Conservation (phyloP, 1,140 invertebrate species). For the Hypsibius dujardini region DNA sequence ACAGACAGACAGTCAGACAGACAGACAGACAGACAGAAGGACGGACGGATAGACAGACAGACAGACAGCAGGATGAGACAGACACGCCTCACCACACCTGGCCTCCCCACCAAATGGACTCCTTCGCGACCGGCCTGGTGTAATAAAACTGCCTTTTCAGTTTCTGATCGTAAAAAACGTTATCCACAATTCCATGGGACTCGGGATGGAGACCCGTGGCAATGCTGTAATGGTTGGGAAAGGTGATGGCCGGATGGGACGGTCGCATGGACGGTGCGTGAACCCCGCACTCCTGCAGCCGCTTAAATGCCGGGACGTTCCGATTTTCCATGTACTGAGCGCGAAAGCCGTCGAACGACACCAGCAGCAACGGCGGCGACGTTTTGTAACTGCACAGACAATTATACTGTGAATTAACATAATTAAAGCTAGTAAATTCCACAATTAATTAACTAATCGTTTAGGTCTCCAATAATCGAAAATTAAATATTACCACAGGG, state of each 20-base stretch:
- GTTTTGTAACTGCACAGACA: neutral
- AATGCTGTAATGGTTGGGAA: constrained; percentile 59
- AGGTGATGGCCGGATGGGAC: constrained; percentile 54
- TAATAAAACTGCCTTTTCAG: constrained; percentile 32
- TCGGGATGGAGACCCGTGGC: constrained; percentile 53
- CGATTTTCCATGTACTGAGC: neutral
- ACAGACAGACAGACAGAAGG: too few species aligned
- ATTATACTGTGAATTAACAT: too few species aligned
- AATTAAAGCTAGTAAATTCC: too few species aligned
- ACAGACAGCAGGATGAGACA: too few species aligned
- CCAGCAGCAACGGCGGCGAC: neutral
- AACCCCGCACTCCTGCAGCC: constrained; percentile 21
- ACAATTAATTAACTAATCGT: too few species aligned
- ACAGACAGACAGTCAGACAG: too few species aligned
- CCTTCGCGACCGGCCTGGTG: neutral
- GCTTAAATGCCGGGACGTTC: neutral
- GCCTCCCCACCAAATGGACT: too few species aligned
- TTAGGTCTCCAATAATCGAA: too few species aligned
- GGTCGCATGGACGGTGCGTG: constrained; percentile 29
- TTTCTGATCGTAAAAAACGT: constrained; percentile 43
- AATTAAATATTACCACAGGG: too few species aligned
- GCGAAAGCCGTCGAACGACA: constrained; percentile 5
- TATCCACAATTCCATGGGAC: constrained; percentile 52
- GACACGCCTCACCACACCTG: too few species aligned
- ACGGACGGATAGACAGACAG: too few species aligned